Evolutionary conservation across 2,113 vertebrate genomes (phyloP).

Genomic region (Passerina amoena): DNA sequence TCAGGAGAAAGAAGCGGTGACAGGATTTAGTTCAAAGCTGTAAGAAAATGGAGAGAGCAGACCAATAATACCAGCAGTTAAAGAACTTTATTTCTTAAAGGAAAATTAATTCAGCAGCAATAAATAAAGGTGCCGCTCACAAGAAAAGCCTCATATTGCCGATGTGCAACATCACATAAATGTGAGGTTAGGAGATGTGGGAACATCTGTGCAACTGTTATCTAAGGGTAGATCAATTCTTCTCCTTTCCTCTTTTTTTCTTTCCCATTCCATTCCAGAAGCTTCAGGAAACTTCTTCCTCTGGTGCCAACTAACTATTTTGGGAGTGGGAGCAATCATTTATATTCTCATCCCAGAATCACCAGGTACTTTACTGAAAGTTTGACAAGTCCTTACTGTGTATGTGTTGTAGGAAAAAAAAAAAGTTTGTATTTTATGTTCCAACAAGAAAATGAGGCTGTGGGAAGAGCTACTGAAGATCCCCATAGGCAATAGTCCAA

Average conservation of each 20-base stretch:
- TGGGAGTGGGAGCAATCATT: not conserved
- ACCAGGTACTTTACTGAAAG: not conserved
- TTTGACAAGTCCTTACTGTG: not conserved
- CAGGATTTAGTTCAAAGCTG: not conserved
- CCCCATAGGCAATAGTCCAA: not conserved
- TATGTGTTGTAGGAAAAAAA: not conserved
- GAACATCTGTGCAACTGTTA: not conserved
- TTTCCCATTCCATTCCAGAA: not conserved
- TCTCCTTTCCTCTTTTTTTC: not conserved
- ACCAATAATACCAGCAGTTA: not conserved
- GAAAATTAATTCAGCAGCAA: not conserved
- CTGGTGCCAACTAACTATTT: not conserved
- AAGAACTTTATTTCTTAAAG: not conserved
- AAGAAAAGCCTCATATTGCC: not conserved
- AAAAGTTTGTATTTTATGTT: not conserved
- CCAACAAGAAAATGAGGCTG: not conserved
- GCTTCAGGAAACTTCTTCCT: not conserved
- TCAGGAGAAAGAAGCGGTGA: not conserved
- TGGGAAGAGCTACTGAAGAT: not conserved
- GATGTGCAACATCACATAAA: not conserved
- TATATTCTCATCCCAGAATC: not conserved
- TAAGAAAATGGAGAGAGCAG: not conserved
- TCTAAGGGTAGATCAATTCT: not conserved
- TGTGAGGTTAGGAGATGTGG: not conserved
- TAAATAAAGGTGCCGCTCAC: not conserved